Evolutionary conservation across 2,113 vertebrate genomes (phyloP), one percentile per base, ranked within the genome.

Genomic region (Equus quagga): DNA sequence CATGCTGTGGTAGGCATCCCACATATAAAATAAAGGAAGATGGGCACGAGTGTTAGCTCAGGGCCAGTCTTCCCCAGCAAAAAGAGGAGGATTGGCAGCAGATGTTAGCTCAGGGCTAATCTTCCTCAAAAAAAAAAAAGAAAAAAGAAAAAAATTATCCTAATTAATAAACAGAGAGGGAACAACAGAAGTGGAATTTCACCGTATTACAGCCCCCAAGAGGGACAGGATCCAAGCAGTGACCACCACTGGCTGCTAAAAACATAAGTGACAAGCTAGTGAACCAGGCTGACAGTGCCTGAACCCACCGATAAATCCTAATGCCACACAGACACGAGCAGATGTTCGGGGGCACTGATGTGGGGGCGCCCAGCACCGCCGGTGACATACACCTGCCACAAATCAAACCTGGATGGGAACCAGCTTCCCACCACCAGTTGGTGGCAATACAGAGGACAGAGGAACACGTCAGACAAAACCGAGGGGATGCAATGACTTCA

Each of bases 401-500:
- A 3, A 26, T 31, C 86, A 26, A 15, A 21, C 44, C 58, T 13
- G 33, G 21, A 17, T 0, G 1, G 4, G 24, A 5, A 11, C 64
- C 33, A 15, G 26, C 26, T 23, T 28, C 82, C 64, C 8, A 8
- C 28, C 62, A 3, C 3, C 36, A 23, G 28, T 2, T 10, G 2
- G 6, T 0, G 12, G 60, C 24, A 7, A 15, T 4, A 5, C 76
- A 3, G 49, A 44, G 78, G 18, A 17, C 46, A 11, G 17, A 4
- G 44, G n/a, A n/a, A 3, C 6, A 1, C 11, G 4, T 11, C 2
- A 10, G 14, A 8, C 69, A 51, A 31, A 11, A 31, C 46, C 46
- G 0, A 36, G 19, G 56, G n/a, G 2, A 13, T 3, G 24, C 21
- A 24, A n/a, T 6, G 2, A 51, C 70, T 10, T 14, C 0, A 1